phyloP scores from a whole-genome alignment of 2,113 vertebrate species.

The Oxyura jamaicensis region DNA sequence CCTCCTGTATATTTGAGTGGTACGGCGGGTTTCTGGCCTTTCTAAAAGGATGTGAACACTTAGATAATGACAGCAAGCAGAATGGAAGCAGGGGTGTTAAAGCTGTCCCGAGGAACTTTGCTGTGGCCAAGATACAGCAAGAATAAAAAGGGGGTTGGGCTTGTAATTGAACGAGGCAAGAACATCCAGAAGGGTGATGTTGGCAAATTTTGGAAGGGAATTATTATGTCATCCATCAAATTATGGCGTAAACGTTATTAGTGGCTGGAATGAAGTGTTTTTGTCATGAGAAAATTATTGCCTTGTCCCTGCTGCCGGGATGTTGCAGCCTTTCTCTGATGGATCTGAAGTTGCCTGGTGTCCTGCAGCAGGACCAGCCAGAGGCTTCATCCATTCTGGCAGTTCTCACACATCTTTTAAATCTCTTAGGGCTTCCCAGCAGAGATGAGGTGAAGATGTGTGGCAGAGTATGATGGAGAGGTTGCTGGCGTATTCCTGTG shows the following conservation, averaged over 20 bases:
- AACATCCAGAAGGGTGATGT: neutral
- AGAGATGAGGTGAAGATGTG: neutral
- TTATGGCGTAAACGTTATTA: neutral
- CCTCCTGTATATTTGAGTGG: neutral
- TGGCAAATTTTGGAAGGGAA: neutral
- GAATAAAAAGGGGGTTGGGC: neutral
- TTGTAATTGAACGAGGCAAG: neutral
- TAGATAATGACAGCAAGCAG: neutral
- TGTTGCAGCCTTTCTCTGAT: neutral
- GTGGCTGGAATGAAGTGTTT: neutral
- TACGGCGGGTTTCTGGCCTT: neutral
- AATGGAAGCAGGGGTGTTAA: neutral
- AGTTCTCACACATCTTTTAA: neutral
- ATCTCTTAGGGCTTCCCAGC: neutral
- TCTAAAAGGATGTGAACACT: neutral
- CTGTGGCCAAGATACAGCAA: neutral
- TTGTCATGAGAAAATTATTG: neutral
- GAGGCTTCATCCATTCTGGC: neutral
- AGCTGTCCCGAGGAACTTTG: neutral
- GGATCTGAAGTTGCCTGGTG: neutral
- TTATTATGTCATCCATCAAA: neutral
- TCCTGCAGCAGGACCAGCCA: neutral
- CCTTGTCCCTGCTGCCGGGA: neutral
- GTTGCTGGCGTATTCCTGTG: neutral
- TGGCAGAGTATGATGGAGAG: neutral